Evolutionary conservation across 2,797 vertebrate genomes (phyloP).

Genomic region (Yasuhikotakia modesta): DNA sequence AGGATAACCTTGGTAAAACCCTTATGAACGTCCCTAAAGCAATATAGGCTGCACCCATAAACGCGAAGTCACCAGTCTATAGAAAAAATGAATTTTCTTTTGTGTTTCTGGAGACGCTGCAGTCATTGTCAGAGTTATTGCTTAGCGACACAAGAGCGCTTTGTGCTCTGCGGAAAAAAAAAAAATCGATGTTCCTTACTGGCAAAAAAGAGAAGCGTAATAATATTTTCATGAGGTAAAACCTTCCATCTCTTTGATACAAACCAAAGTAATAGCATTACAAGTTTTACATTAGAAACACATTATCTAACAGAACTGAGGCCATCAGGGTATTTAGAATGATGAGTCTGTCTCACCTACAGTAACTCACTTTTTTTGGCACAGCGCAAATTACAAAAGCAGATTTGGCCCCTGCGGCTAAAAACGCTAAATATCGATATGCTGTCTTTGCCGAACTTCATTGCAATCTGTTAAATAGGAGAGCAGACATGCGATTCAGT

Average conservation of each 20-base stretch:
- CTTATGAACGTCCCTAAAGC: background rate
- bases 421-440: slow-evolving; percentile 31
- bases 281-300: slow-evolving; percentile 37
- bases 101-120: background rate
- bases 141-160: background rate
- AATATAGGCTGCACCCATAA: background rate
- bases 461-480: slow-evolving; percentile 36
- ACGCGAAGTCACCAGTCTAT: background rate
- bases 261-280: slow-evolving; percentile 50
- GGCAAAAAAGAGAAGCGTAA: slow-evolving; percentile 12
- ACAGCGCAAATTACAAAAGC: slow-evolving; percentile 51
- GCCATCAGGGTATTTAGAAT: slow-evolving; percentile 49
- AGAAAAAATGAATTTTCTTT: slow-evolving; percentile 18
- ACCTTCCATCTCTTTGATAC: slow-evolving; percentile 43
- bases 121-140: background rate
- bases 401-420: slow-evolving; percentile 42
- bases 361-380: slow-evolving; percentile 55
- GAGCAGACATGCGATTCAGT: slow-evolving; percentile 19
- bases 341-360: slow-evolving; percentile 53
- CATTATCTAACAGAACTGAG: slow-evolving; percentile 32
- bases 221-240: slow-evolving; percentile 11
- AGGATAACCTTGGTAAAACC: background rate
- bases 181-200: background rate
- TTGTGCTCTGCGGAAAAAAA: slow-evolving; percentile 1
- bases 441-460: background rate